phyloP scores from a whole-genome alignment of 2,113 vertebrate genomes.

The Lophius piscatorius region DNA sequence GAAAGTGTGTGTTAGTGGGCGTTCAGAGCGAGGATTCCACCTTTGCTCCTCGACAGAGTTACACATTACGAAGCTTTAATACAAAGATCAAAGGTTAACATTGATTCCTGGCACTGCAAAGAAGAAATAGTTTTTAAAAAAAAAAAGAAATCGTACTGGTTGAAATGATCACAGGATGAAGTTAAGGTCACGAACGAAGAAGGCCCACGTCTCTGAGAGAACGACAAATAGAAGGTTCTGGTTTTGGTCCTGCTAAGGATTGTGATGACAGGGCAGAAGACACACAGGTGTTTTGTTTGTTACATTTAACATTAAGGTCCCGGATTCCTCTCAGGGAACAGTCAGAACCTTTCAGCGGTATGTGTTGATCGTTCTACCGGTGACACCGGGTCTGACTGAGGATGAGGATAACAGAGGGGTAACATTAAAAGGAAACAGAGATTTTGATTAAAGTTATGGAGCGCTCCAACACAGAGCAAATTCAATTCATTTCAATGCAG shows the following conservation, averaged over 20 bases:
- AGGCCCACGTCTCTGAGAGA: slow-evolving; percentile 5
- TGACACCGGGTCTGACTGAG: too few relatives aligned
- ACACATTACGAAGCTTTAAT: neutral
- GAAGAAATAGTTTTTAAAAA: neutral
- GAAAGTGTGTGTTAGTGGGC: neutral
- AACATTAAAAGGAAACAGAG: neutral
- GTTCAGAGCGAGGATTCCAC: neutral
- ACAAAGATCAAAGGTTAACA: slow-evolving; percentile 22
- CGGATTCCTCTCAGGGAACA: too few relatives aligned
- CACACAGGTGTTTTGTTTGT: too few relatives aligned
- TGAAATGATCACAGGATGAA: slow-evolving; percentile 45
- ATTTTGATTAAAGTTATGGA: too few relatives aligned
- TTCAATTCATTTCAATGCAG: too few relatives aligned
- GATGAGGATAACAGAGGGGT: neutral
- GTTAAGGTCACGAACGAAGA: neutral
- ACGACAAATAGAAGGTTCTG: slow-evolving; percentile 4
- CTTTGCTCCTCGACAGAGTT: neutral
- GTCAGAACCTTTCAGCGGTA: too few relatives aligned
- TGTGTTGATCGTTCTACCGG: too few relatives aligned
- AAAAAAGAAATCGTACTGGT: slow-evolving; percentile 6
- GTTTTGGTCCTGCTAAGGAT: slow-evolving; percentile 13
- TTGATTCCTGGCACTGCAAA: slow-evolving; percentile 11
- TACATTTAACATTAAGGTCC: neutral
- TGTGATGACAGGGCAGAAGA: neutral
- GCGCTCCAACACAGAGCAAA: too few relatives aligned